Evolutionary conservation across 2,113 vertebrate species (phyloP), one percentile per base, ranked within the genome.

Genomic region (Cottus gobio): DNA sequence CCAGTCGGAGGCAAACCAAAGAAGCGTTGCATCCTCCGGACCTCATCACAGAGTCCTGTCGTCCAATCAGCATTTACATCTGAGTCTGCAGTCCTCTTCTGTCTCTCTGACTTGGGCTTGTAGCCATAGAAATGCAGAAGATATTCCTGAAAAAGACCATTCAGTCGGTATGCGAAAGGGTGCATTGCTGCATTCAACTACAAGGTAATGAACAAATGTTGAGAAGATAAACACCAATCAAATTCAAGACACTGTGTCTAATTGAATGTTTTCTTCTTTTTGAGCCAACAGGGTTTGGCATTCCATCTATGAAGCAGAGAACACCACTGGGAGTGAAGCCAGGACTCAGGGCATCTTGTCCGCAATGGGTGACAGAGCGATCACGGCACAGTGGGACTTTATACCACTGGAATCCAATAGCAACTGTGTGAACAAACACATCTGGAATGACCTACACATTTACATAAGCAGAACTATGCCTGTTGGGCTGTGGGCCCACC

Each of bases 341-440:
- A 92, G 90, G 88, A 89, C 88, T 67, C 92, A 56, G 82, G 92
- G 86, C 36, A 95, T 95, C 94, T 93, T 92, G 82, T 85, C 85
- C 39, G 81, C 89, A 15, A 86, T 77, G 63, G 86, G 83, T 80
- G 87, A 88, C 75, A 74, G 87, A 0, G 92, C 93, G 2, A 42
- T 93, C 30, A 77, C 76, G 5, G 92, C 95, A 62, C 96, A 96
- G 87, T 92, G 93, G 64, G 96, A 98, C 95, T 98, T 97, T 90
- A 92, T 98, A 90, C 95, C 97, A 44, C 91, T 98, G 72, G 97
- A 98, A 92, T 94, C 91, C 71, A 95, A 95, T 83, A 95, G 94
- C 89, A 96, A 95, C 90, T 94, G n/a, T n/a, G n/a, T n/a, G n/a
- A n/a, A n/a, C n/a, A n/a, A n/a, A n/a, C n/a, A n/a, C n/a, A n/a